Conservation (phyloP, 2,113 vertebrate genomes). For the Parus major region DNA sequence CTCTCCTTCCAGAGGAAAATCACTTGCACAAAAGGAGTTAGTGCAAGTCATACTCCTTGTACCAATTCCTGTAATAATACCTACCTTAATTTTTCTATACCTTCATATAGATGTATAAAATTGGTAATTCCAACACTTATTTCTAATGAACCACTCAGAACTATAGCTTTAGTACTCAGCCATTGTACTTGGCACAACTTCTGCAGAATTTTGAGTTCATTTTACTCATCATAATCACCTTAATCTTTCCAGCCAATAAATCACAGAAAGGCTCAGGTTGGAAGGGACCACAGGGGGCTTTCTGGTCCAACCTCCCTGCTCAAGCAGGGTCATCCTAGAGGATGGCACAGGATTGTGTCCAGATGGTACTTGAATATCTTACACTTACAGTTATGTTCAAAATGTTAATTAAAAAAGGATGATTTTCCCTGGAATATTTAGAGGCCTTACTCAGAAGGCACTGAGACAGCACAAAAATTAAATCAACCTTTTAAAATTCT, state of each 20-base stretch:
- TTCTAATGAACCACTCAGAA: background rate
- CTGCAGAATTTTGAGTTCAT: background rate
- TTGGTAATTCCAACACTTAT: background rate
- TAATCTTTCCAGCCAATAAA: background rate
- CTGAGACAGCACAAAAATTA: background rate
- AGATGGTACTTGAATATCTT: background rate
- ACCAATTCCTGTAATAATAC: background rate
- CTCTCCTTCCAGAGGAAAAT: background rate
- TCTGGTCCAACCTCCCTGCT: background rate
- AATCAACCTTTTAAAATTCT: background rate
- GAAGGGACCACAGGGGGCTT: background rate
- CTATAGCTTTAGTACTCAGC: background rate
- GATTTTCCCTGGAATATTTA: background rate
- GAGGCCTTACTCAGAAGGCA: background rate
- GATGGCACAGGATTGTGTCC: background rate
- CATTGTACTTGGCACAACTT: background rate
- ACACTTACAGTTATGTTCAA: background rate
- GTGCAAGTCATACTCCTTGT: background rate
- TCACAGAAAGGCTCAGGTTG: background rate
- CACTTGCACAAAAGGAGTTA: background rate
- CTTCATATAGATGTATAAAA: background rate
- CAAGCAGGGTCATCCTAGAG: background rate
- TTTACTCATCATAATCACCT: background rate
- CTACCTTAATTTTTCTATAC: background rate
- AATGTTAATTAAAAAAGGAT: background rate